Evolutionary conservation across 2,888 invertebrate species (phyloP), one percentile per base, ranked within the genome.

Genomic region (Euzetes globulus): DNA sequence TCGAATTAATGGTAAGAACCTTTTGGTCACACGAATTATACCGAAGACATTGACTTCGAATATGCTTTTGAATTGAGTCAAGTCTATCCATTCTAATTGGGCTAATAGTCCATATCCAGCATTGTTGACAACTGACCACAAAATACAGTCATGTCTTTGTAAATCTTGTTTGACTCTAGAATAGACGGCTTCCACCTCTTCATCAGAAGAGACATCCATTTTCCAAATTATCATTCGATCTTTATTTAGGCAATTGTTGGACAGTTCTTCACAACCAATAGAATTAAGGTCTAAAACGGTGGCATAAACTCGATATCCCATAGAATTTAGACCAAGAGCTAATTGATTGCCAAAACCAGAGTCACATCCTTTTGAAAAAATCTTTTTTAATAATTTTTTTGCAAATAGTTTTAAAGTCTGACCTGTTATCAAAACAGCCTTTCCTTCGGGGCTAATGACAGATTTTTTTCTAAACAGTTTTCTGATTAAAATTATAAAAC

Each of bases 391-490:
- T n/a, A n/a, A n/a, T n/a, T n/a, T n/a, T n/a, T n/a, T 9, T 41
- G 7, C 11, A 41, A 11, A 13, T 41, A 33, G 13, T 41, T 41
- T 41, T n/a, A n/a, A n/a, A 41, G 7, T 41, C 41, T 41, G 7
- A 79, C 47, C 72, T 72, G 72, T 72, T 4, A 72, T 47, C 47
- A 72, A 45, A 29, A 72, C 55, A 9, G 72, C 72, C 29, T 83
- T 85, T 93, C 95, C 88, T 92, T 92, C 81, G 97, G 88, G 83
- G 13, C 13, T 41, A 1, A 41, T 13, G 11, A 41, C 6, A 41
- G 41, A 9, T 41, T 41, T 41, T 11, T 13, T 11, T 41, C 11
- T 41, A 11, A 41, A 11, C 13, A 4, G 11, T 41, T 41, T 41
- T 11, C 41, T 5, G 5, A 41, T 9, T 41, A 41, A 41, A 41